Conservation (phyloP, 1,140 invertebrate genomes). For the Parapsyche elsis region DNA sequence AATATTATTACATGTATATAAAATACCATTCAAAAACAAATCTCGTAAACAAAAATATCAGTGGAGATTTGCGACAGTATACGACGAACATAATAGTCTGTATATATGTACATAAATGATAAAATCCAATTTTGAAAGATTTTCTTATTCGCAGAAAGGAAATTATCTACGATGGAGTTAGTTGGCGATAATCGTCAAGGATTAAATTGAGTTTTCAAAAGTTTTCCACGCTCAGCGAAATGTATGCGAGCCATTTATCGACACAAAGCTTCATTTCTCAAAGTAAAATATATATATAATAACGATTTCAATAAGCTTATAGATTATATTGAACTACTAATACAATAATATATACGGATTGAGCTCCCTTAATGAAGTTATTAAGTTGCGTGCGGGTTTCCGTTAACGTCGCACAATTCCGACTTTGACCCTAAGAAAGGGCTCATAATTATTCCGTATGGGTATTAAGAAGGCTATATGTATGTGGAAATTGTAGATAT, state of each 20-base stretch:
- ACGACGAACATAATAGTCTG: too few species aligned
- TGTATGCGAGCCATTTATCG: neutral
- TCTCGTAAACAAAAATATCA: neutral
- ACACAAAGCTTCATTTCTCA: neutral
- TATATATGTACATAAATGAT: neutral
- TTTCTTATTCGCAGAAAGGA: neutral
- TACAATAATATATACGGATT: too few species aligned
- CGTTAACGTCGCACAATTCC: neutral
- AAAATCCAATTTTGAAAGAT: neutral
- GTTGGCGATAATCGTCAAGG: slow-evolving; percentile 16
- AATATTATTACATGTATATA: too few species aligned
- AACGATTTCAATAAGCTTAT: too few species aligned
- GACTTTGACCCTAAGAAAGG: neutral
- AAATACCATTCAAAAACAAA: neutral
- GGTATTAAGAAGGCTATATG: neutral
- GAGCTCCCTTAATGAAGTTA: neutral
- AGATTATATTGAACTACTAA: too few species aligned
- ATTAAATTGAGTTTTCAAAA: slow-evolving; percentile 14
- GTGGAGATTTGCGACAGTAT: neutral
- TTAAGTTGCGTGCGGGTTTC: neutral
- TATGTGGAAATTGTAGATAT: neutral
- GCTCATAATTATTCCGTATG: neutral
- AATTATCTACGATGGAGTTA: neutral
- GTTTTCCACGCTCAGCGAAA: neutral
- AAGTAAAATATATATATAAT: too few species aligned